A percentile compares a stretch with the other conserved stretches of the same genome.
Conservation (phyloP, 2,113 vertebrate species). For the Sciurus niger region DNA sequence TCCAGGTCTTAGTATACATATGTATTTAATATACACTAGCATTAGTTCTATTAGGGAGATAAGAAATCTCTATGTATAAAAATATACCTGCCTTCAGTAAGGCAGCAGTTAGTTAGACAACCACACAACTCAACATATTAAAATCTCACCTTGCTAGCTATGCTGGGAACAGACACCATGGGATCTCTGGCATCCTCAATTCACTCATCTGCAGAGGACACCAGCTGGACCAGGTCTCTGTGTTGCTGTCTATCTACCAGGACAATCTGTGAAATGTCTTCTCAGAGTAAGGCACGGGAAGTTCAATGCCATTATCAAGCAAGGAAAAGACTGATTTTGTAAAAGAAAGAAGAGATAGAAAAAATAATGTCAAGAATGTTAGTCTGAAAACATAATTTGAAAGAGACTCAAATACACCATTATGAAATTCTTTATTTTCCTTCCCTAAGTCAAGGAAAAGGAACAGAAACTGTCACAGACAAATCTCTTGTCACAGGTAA, state of each 20-base stretch:
- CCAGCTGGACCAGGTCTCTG: background rate
- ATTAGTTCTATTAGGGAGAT: background rate
- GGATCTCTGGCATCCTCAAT: background rate
- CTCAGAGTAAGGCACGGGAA: background rate
- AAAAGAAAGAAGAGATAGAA: background rate
- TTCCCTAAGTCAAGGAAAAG: background rate
- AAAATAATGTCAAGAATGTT: background rate
- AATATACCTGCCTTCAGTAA: background rate
- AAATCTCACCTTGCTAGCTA: constrained; percentile 7
- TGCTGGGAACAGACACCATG: background rate
- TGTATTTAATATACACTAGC: background rate
- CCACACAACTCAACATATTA: background rate
- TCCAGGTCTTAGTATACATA: background rate
- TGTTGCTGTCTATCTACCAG: background rate
- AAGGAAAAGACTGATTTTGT: background rate
- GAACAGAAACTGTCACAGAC: background rate
- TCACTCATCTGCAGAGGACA: constrained; percentile 23
- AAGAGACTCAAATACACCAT: background rate
- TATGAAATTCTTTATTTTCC: background rate
- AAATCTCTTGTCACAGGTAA: background rate
- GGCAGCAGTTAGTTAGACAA: constrained; percentile 5
- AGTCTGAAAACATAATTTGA: constrained; percentile 50
- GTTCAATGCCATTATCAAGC: background rate
- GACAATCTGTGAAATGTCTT: background rate
- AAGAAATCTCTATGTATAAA: constrained; percentile 22